Conservation (phyloP, 2,888 invertebrate species). For the Monoplex corrugatus region DNA sequence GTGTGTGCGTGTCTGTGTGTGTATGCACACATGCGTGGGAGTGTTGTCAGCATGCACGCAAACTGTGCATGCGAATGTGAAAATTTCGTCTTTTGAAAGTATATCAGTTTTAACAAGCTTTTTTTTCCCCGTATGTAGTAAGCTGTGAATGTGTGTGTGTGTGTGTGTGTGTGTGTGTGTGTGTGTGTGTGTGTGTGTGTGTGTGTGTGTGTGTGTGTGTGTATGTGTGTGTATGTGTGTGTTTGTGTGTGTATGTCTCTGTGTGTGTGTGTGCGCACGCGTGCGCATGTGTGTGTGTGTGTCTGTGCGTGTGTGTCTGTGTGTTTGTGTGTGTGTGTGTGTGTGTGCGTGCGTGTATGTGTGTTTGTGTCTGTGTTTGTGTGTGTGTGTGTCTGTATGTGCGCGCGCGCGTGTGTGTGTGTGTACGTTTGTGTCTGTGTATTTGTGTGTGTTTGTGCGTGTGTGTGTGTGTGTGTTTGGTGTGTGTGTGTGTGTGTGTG, state of each 20-base stretch:
- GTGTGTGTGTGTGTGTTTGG: neutral
- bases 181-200: conserved; percentile 27
- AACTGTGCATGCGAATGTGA: too few species aligned
- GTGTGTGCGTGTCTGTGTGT: conserved; percentile 14
- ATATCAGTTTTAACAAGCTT: too few species aligned
- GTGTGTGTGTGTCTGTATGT: neutral
- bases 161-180: conserved; percentile 17
- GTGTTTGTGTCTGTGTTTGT: neutral
- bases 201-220: conserved; percentile 17
- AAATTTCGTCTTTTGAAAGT: neutral
- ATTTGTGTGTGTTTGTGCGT: neutral
- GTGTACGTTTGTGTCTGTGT: neutral
- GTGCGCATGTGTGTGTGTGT: conserved; percentile 15
- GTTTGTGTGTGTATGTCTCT: neutral
- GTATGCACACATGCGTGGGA: neutral
- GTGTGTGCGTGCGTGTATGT: conserved; percentile 7
- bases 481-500: conserved; percentile 22
- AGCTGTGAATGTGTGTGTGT: neutral
- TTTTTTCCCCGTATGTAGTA: too few species aligned
- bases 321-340: neutral
- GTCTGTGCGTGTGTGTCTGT: neutral
- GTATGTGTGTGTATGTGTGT: neutral
- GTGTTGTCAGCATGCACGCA: too few species aligned
- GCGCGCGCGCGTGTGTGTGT: neutral
- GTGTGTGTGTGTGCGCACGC: conserved; percentile 32